Evolutionary conservation across 2,797 vertebrate species (phyloP).

Genomic region (Psittacula echo): DNA sequence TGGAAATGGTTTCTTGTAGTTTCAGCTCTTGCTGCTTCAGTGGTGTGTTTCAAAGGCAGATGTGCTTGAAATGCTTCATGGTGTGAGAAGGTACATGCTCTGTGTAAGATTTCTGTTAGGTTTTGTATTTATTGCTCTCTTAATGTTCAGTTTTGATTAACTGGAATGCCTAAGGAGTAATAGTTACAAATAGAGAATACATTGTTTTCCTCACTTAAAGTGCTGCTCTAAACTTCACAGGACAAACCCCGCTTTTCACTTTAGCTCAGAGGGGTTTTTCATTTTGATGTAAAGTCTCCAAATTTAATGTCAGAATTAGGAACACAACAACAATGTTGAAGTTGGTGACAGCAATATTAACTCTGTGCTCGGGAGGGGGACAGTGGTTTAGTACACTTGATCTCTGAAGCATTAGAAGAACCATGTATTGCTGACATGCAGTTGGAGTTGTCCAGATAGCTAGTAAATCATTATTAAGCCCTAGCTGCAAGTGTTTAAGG

Average conservation of each 20-base stretch:
- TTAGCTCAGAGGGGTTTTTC: not conserved
- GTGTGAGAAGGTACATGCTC: not conserved
- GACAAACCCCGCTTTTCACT: not conserved
- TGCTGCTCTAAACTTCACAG: not conserved
- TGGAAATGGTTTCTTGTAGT: not conserved
- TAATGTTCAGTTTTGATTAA: not conserved
- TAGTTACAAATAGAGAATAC: not conserved
- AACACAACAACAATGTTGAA: not conserved
- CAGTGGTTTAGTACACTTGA: not conserved
- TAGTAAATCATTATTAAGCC: not conserved
- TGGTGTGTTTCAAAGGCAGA: not conserved
- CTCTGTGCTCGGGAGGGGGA: not conserved
- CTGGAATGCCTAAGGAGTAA: not conserved
- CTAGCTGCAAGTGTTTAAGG: not conserved
- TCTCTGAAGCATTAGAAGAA: not conserved
- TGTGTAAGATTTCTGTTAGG: not conserved
- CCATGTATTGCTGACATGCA: fast-evolving
- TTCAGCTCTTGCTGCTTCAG: not conserved
- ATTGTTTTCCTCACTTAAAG: not conserved
- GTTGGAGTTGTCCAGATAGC: not conserved
- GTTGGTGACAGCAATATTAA: not conserved
- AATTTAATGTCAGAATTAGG: not conserved
- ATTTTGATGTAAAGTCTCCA: not conserved
- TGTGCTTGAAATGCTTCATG: not conserved
- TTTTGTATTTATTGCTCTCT: not conserved